A percentile compares a stretch with the other conserved stretches of the same genome.
These are phyloP conservation scores for Acanthisitta chloris DNA, from an alignment of 2,113 vertebrate species.

Conservation along the genomic window DNA sequence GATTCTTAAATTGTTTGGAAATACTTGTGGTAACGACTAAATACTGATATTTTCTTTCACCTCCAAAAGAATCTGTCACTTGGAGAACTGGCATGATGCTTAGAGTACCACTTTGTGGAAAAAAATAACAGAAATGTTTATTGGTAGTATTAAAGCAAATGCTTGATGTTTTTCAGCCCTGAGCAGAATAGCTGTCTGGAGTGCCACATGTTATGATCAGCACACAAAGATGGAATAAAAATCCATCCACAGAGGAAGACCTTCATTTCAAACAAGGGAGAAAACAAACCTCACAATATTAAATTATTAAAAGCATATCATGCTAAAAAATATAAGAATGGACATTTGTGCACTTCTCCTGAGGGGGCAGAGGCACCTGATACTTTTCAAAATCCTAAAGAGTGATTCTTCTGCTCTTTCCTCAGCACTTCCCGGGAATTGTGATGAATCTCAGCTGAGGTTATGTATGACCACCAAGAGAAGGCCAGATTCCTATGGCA, in stretches of 20 bases:
- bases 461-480: fast-evolving
- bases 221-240: slow-evolving; percentile 14
- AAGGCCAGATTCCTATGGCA: neutral
- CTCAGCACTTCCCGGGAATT: neutral
- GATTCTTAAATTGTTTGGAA: slow-evolving; percentile 1
- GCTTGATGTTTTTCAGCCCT: slow-evolving; percentile 13
- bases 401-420: neutral
- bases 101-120: neutral
- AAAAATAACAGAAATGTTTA: slow-evolving; percentile 16
- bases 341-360: neutral
- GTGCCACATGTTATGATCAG: slow-evolving; percentile 19
- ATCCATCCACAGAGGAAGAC: neutral
- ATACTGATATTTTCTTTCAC: slow-evolving; percentile 10
- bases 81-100: neutral
- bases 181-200: slow-evolving; percentile 35
- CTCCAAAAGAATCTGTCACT: slow-evolving; percentile 15
- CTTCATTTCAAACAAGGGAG: neutral
- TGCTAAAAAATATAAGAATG: neutral
- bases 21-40: slow-evolving; percentile 17
- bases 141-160: slow-evolving; percentile 14
- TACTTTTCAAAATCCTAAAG: neutral
- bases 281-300: neutral
- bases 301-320: neutral
- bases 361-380: neutral
- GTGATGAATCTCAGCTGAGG: neutral